These are phyloP conservation scores for Furcula furcula DNA, from an alignment of 2,888 invertebrate species.

Conservation along the genomic window DNA sequence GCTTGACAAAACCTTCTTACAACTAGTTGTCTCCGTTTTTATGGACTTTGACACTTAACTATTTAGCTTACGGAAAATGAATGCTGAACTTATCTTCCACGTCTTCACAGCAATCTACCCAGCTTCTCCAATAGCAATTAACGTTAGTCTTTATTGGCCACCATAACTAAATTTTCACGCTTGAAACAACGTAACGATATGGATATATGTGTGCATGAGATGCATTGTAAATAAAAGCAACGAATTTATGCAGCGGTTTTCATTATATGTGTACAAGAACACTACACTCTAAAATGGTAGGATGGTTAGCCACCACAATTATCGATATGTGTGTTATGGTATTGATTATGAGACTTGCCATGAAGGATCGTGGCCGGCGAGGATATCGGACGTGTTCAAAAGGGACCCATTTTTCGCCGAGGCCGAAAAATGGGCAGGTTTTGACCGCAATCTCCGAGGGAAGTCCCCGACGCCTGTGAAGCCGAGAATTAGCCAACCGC, in stretches of 20 bases:
- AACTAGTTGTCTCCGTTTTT: not conserved
- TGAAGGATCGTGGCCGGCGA: constrained; percentile 73
- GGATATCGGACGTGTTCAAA: constrained; percentile 74
- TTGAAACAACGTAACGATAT: constrained; percentile 23
- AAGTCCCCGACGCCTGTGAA: constrained; percentile 87
- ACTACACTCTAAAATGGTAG: constrained; percentile 60
- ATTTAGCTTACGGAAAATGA: not conserved
- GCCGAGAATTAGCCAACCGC: constrained; percentile 85
- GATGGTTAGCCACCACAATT: constrained; percentile 6
- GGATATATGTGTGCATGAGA: constrained; percentile 62
- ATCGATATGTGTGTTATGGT: constrained; percentile 38
- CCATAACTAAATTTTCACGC: constrained; percentile 28
- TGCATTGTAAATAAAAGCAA: constrained; percentile 74
- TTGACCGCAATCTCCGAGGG: constrained; percentile 82
- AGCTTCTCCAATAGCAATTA: not conserved
- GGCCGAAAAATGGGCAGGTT: constrained; percentile 76
- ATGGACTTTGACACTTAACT: not conserved
- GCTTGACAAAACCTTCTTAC: too few relatives aligned
- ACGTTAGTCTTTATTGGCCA: constrained; percentile 3
- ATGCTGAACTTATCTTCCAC: not conserved
- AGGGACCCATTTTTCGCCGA: constrained; percentile 78
- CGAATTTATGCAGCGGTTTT: constrained; percentile 43
- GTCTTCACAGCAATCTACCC: not conserved
- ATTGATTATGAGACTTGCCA: constrained; percentile 73
- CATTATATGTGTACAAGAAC: constrained; percentile 49